Evolutionary conservation across 2,888 invertebrate genomes (phyloP).

Genomic region (Cantharis nigra): DNA sequence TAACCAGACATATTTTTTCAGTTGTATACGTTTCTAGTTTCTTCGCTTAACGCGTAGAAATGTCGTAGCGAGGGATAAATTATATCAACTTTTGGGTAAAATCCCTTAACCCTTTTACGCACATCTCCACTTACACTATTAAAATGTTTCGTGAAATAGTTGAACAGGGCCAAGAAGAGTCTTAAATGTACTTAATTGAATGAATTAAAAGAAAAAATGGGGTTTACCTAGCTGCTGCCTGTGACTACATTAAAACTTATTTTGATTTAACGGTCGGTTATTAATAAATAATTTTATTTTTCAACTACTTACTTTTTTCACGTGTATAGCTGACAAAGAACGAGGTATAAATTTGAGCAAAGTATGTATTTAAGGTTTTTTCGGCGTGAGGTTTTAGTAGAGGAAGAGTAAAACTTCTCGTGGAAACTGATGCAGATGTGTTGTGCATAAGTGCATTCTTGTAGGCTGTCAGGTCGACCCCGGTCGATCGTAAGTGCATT

Average conservation of each 20-base stretch:
- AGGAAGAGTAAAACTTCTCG: constrained; percentile 33
- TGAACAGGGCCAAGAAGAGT: not conserved
- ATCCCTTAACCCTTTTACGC: not conserved
- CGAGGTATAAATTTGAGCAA: not conserved
- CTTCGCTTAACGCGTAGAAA: not conserved
- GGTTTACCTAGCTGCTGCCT: not conserved
- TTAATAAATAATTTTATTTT: not conserved
- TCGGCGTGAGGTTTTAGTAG: constrained; percentile 6
- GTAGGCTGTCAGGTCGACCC: constrained; percentile 53
- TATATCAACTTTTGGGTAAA: not conserved
- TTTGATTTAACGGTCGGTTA: not conserved
- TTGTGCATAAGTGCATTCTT: constrained; percentile 54
- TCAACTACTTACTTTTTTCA: not conserved
- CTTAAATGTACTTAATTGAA: not conserved
- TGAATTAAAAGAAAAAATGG: not conserved
- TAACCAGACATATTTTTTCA: not conserved
- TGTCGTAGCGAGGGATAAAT: not conserved
- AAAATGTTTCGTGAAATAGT: not conserved
- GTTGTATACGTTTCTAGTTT: not conserved
- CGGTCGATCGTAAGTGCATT: constrained; percentile 56
- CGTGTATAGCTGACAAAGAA: not conserved
- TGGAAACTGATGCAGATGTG: constrained; percentile 45
- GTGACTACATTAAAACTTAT: not conserved
- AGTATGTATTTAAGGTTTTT: constrained; percentile 7
- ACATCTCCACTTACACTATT: not conserved